Conservation (phyloP, 2,113 vertebrate genomes). For the Felis chaus region DNA sequence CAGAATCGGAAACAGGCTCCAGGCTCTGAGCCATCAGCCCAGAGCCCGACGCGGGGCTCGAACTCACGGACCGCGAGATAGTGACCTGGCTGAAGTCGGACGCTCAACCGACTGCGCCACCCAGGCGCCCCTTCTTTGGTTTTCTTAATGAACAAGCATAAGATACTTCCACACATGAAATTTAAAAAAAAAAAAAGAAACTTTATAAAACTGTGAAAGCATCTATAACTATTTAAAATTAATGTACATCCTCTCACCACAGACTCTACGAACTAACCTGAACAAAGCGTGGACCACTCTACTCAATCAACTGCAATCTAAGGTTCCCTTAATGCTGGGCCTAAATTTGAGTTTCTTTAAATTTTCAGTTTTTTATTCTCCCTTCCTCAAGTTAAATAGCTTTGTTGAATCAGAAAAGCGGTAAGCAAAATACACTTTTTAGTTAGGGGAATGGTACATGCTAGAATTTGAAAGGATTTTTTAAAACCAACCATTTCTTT, state of each 20-base stretch:
- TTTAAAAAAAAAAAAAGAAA: neutral
- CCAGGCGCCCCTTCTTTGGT: neutral
- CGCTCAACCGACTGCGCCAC: no score
- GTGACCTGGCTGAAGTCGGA: no score
- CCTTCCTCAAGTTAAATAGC: neutral
- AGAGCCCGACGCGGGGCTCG: no score
- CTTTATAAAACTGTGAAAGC: neutral
- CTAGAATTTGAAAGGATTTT: constrained; percentile 10
- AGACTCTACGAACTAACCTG: neutral
- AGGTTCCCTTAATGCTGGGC: neutral
- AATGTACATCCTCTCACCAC: neutral
- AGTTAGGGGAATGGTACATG: neutral
- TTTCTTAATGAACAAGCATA: neutral
- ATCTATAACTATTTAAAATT: neutral
- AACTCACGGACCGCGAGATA: no score
- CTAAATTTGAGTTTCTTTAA: neutral
- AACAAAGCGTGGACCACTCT: neutral
- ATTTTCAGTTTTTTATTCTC: neutral
- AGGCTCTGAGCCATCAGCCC: no score
- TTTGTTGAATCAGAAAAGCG: neutral
- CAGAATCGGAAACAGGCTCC: no score
- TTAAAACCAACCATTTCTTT: neutral
- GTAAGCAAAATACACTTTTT: neutral
- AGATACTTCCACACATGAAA: neutral
- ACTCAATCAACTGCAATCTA: neutral